Evolutionary conservation across 2,888 invertebrate species (phyloP).

Genomic region (Dynastes grantii): DNA sequence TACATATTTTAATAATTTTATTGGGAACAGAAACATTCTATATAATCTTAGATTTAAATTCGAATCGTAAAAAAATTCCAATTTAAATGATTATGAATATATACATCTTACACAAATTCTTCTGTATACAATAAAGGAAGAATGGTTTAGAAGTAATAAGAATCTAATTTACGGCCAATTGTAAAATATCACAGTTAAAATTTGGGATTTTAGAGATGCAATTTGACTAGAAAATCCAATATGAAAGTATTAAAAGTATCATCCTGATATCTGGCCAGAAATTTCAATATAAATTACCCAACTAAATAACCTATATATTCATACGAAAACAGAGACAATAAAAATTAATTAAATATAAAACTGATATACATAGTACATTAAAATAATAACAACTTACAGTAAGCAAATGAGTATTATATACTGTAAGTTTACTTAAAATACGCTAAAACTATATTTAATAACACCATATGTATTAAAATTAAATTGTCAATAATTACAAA

Average conservation of each 20-base stretch:
- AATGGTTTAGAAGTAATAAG: constrained; percentile 5
- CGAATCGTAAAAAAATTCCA: too few relatives aligned
- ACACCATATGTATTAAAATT: not conserved
- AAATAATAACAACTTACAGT: constrained; percentile 37
- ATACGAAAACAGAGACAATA: not conserved
- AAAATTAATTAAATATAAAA: constrained; percentile 16
- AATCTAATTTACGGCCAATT: constrained; percentile 58
- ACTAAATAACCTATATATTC: constrained; percentile 17
- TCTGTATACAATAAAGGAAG: constrained; percentile 46
- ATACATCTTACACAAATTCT: constrained; percentile 2
- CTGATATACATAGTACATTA: constrained; percentile 28
- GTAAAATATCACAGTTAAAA: constrained; percentile 64
- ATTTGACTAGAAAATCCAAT: constrained; percentile 62
- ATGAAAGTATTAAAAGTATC: constrained; percentile 24
- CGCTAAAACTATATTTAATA: constrained; percentile 5
- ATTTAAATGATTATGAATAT: too few relatives aligned
- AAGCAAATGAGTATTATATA: not conserved
- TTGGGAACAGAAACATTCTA: constrained; percentile 19
- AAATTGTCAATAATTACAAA: not conserved
- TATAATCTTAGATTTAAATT: too few relatives aligned
- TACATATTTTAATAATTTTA: not conserved
- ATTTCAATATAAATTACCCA: constrained; percentile 21
- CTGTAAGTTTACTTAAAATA: constrained; percentile 1
- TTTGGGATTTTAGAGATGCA: constrained; percentile 59
- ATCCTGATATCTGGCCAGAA: constrained; percentile 48